These are phyloP conservation scores for Phaenicophaeus curvirostris DNA, from an alignment of 2,797 vertebrate species.

Conservation along the genomic window DNA sequence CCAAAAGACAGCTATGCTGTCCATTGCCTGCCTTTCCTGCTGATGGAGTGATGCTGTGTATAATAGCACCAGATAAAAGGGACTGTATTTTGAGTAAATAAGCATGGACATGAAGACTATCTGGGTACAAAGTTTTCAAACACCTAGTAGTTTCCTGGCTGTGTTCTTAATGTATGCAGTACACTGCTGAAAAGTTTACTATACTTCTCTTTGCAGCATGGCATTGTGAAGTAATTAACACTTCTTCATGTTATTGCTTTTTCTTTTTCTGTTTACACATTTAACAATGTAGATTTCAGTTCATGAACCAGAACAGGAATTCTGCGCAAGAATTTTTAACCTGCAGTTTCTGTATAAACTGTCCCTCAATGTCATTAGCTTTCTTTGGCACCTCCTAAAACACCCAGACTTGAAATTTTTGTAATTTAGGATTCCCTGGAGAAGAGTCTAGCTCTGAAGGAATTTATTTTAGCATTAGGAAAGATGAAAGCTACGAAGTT, in stretches of 20 bases:
- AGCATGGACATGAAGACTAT: background rate
- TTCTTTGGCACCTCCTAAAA: conserved; percentile 17
- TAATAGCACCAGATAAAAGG: background rate
- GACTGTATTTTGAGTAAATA: background rate
- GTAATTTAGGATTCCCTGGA: conserved; percentile 16
- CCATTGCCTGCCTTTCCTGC: rapidly evolving
- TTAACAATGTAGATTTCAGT: background rate
- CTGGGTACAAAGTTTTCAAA: background rate
- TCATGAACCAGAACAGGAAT: background rate
- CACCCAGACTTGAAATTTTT: background rate
- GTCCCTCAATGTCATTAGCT: background rate
- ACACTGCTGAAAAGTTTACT: background rate
- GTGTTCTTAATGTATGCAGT: background rate
- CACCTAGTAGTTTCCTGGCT: background rate
- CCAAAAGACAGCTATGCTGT: background rate
- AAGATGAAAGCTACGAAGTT: background rate
- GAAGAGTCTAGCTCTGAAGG: background rate
- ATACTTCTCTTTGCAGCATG: background rate
- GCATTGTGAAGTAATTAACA: background rate
- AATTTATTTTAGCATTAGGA: background rate
- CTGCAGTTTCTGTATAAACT: background rate
- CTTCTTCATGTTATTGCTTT: background rate
- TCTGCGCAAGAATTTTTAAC: background rate
- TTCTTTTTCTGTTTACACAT: background rate
- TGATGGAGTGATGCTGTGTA: background rate